A percentile compares a stretch with the other conserved stretches of the same genome.
phyloP scores from a whole-genome alignment of 2,888 invertebrate genomes.

The Thereva unica region DNA sequence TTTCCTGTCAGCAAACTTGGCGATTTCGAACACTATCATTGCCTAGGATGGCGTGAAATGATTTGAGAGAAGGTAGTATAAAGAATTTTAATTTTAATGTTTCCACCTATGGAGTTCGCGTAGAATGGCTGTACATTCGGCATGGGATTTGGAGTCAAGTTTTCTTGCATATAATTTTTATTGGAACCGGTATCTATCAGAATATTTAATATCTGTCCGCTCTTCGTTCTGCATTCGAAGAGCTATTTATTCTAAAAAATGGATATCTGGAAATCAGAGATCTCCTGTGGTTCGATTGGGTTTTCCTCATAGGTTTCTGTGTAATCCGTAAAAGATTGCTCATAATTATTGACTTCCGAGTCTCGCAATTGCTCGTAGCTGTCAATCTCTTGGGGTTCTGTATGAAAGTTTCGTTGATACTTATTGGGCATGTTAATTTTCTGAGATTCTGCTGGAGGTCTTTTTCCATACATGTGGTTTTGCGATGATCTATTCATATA shows the following conservation, averaged over 20 bases:
- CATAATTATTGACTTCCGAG: no score
- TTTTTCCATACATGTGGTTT: slow-evolving; percentile 9
- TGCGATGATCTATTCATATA: slow-evolving; percentile 7
- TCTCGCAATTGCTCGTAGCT: background rate
- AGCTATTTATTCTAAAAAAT: no score
- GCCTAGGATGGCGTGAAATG: slow-evolving; percentile 4
- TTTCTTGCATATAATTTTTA: slow-evolving; percentile 24
- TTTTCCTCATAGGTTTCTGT: no score
- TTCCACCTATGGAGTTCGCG: slow-evolving; percentile 16
- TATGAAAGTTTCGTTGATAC: slow-evolving; percentile 10
- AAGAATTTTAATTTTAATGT: slow-evolving; percentile 20
- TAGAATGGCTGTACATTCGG: slow-evolving; percentile 10
- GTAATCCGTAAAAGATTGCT: background rate
- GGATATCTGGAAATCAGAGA: no score
- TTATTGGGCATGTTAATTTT: background rate
- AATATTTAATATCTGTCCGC: no score
- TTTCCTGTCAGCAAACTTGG: no score
- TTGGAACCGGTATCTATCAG: no score
- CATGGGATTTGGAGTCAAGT: slow-evolving; percentile 8
- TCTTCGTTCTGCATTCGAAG: slow-evolving; percentile 11
- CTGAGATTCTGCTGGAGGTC: slow-evolving; percentile 8
- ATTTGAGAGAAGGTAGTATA: slow-evolving; percentile 5
- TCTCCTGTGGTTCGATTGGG: no score
- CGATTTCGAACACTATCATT: slow-evolving; percentile 2
- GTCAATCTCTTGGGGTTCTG: background rate